Percentiles rank a stretch among this genome's conserved stretches.
phyloP scores from a whole-genome alignment of 2,797 vertebrate genomes.

The Spinus olivaceus region DNA sequence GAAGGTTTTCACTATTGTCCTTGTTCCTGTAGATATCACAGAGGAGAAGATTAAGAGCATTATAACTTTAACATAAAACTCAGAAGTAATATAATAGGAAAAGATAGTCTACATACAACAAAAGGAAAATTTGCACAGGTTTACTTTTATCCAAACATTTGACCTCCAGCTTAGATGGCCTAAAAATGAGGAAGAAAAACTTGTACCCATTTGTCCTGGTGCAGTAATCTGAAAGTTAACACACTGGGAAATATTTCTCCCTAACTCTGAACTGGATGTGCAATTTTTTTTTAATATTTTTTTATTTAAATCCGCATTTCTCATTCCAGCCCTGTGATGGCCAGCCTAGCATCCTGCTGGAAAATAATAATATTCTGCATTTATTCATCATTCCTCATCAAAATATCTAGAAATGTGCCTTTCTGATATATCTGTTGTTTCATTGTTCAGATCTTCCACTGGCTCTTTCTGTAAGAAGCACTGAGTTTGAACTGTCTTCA shows the following conservation, averaged over 20 bases:
- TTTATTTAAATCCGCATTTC: background rate
- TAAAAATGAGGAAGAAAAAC: slow-evolving; percentile 33
- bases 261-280: background rate
- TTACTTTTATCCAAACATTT: slow-evolving; percentile 66
- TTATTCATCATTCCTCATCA: background rate
- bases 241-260: background rate
- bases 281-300: background rate
- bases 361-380: slow-evolving; percentile 10
- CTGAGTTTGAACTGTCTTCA: slow-evolving; percentile 19
- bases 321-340: background rate
- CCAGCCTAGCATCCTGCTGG: background rate
- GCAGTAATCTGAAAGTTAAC: slow-evolving; percentile 50
- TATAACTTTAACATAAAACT: slow-evolving; percentile 61
- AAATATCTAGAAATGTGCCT: slow-evolving; percentile 24
- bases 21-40: slow-evolving; percentile 58
- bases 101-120: slow-evolving; percentile 48
- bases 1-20: slow-evolving; percentile 57
- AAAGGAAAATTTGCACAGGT: slow-evolving; percentile 55
- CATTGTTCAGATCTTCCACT: background rate
- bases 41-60: slow-evolving; percentile 63
- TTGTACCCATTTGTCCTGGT: slow-evolving; percentile 17
- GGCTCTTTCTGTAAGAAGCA: background rate
- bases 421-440: background rate
- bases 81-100: slow-evolving; percentile 48
- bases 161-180: slow-evolving; percentile 52